Percentiles rank a stretch among this genome's conserved stretches.
Conservation (phyloP, 2,888 invertebrate genomes). For the Phyto melanocephala region DNA sequence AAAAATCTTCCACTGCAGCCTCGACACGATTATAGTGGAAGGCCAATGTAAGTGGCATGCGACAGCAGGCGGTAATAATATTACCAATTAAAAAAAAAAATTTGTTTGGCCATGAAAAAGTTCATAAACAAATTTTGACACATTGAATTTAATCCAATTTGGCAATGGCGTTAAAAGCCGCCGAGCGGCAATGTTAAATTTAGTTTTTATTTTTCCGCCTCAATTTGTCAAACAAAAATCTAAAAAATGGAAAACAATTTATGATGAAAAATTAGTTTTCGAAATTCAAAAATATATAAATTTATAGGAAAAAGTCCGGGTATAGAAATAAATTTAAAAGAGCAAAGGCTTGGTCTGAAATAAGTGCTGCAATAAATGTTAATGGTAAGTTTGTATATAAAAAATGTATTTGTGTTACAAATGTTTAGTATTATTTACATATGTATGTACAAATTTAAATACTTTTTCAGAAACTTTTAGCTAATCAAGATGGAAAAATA, state of each 20-base stretch:
- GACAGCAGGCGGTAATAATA: too few species aligned
- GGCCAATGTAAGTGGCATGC: too few species aligned
- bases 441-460: neutral
- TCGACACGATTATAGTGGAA: too few species aligned
- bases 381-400: neutral
- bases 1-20: too few species aligned
- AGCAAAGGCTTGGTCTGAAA: neutral
- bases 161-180: too few species aligned
- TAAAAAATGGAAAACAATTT: neutral
- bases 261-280: neutral
- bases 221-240: neutral
- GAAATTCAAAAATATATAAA: neutral
- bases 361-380: neutral
- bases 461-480: neutral
- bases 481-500: conserved; percentile 4
- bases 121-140: too few species aligned
- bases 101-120: too few species aligned
- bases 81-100: too few species aligned
- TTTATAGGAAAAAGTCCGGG: neutral
- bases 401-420: neutral
- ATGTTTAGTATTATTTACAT: neutral
- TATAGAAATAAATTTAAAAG: neutral
- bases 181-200: too few species aligned
- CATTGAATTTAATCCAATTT: too few species aligned
- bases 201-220: neutral